phyloP scores from a whole-genome alignment of 2,113 vertebrate genomes.

The Pagrus major region DNA sequence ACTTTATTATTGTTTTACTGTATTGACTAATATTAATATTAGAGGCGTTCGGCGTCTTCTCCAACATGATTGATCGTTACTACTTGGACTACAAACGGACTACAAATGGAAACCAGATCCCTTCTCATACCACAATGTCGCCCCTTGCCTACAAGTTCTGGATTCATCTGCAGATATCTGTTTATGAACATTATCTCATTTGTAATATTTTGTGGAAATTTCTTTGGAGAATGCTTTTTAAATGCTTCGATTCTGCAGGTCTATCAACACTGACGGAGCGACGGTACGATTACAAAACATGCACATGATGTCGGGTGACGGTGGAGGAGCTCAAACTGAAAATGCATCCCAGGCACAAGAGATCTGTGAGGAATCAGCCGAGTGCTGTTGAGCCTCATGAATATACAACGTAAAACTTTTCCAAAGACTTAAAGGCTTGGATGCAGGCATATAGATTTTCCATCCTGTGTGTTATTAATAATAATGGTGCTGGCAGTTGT shows the following conservation, averaged over 20 bases:
- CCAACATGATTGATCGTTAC: too few species aligned
- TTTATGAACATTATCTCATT: too few species aligned
- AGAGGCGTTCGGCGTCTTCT: too few species aligned
- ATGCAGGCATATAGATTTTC: constrained; percentile 31
- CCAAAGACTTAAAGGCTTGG: constrained; percentile 12
- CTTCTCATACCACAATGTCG: too few species aligned
- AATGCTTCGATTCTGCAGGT: constrained; percentile 6
- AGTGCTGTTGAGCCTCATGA: neutral
- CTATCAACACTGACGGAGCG: neutral
- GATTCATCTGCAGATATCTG: too few species aligned
- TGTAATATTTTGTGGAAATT: neutral
- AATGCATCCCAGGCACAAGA: neutral
- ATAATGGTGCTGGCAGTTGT: constrained; percentile 1
- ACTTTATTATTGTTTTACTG: too few species aligned
- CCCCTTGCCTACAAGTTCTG: too few species aligned
- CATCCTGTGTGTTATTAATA: constrained; percentile 11
- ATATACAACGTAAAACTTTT: neutral
- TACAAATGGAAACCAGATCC: too few species aligned
- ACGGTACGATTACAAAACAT: neutral
- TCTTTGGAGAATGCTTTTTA: neutral
- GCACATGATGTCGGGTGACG: neutral
- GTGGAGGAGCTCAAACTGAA: constrained; percentile 7
- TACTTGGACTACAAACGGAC: too few species aligned
- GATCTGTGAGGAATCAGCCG: neutral
- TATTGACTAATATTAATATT: too few species aligned